A percentile compares a stretch with the other conserved stretches of the same genome.
phyloP scores from a whole-genome alignment of 2,888 invertebrate genomes.

The Rhimphoctona megacephalus region DNA sequence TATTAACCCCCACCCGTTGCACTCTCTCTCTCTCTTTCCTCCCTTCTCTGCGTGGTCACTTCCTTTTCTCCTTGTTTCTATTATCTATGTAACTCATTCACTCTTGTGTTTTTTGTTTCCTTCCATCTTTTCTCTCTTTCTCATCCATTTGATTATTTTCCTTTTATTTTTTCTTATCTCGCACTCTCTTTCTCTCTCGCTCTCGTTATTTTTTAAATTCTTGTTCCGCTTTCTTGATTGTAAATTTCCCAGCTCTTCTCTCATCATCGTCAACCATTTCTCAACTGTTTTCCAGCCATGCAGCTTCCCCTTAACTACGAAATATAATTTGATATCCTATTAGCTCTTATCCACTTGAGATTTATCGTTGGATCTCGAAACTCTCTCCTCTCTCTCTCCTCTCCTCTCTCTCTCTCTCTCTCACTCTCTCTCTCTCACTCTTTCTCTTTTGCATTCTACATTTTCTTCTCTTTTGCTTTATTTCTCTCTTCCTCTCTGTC shows the following conservation, averaged over 20 bases:
- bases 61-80: slow-evolving; percentile 50
- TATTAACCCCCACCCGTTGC: no score
- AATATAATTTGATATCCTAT: slow-evolving; percentile 75
- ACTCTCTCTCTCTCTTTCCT: slow-evolving; percentile 1
- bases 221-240: slow-evolving; percentile 42
- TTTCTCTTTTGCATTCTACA: slow-evolving; percentile 16
- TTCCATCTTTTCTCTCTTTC: background rate
- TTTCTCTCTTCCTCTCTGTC: background rate
- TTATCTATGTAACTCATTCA: slow-evolving; percentile 42
- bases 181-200: background rate
- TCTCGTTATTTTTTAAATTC: background rate
- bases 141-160: background rate
- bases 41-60: slow-evolving; percentile 24
- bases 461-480: background rate
- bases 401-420: background rate
- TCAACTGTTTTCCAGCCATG: slow-evolving; percentile 61
- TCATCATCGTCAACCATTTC: slow-evolving; percentile 67
- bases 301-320: slow-evolving; percentile 27
- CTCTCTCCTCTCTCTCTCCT: slow-evolving; percentile 6
- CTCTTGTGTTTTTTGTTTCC: background rate
- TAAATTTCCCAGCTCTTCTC: slow-evolving; percentile 50
- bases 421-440: background rate
- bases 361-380: slow-evolving; percentile 73
- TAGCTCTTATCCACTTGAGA: slow-evolving; percentile 76
- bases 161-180: slow-evolving; percentile 6